Percentiles rank a stretch among this genome's conserved stretches.
Conservation (phyloP, 53 echinoderm and acorn worm species). For the Hippasteria phrygiana region DNA sequence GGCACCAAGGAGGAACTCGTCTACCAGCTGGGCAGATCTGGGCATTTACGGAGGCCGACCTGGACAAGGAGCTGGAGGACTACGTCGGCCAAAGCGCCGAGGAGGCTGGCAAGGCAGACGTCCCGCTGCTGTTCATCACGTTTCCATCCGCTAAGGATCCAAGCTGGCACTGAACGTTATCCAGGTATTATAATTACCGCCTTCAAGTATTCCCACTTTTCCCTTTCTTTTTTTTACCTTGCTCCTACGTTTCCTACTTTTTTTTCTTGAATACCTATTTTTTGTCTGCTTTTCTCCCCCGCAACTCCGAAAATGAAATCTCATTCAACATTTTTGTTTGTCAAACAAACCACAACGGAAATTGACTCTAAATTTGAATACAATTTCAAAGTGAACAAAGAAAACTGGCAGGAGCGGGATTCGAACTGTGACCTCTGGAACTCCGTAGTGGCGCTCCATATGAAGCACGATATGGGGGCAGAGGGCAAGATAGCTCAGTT, state of each 20-base stretch:
- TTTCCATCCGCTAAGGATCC: constrained; percentile 94
- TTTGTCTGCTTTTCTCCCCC: no score
- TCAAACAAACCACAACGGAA: no score
- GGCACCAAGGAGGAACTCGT: constrained; percentile 82
- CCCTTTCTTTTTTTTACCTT: not conserved
- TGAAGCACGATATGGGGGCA: no score
- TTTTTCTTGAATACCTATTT: not conserved
- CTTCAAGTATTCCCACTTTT: not conserved
- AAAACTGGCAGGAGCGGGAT: no score
- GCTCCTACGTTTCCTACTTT: not conserved
- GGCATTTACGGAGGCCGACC: constrained; percentile 73
- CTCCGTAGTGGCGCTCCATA: no score
- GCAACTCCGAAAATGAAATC: no score
- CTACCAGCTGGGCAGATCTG: constrained; percentile 80
- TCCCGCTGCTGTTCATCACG: constrained; percentile 89
- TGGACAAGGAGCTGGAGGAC: constrained; percentile 63
- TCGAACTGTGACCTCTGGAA: no score
- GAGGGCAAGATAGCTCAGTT: no score
- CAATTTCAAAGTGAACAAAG: no score
- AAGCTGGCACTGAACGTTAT: constrained; percentile 80
- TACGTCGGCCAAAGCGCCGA: constrained; percentile 58
- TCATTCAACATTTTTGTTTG: no score
- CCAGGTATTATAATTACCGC: constrained; percentile 63
- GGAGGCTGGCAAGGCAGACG: constrained; percentile 65
- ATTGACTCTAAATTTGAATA: no score